Evolutionary conservation across 2,113 vertebrate genomes (phyloP), one percentile per base, ranked within the genome.

Genomic region (Rhinolophus sinicus): DNA sequence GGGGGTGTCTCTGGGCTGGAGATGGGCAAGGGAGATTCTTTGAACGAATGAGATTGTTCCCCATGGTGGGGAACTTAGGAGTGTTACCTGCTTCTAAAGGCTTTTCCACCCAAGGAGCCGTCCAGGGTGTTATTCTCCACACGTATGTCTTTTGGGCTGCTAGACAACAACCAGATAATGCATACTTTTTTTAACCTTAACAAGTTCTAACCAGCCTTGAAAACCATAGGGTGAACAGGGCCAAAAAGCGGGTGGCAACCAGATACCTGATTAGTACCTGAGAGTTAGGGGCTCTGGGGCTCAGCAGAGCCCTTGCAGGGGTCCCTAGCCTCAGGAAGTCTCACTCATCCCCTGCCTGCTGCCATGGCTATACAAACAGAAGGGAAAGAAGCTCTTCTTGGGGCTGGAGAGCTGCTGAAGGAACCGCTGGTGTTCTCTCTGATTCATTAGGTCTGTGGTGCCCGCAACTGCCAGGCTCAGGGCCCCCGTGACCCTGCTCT

Each of bases 171-270:
- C 16, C 3, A 38, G 65, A 81, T 77, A 94, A 91, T 60, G 26
- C 22, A 35, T 82, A 47, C 52, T 93, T 82, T 81, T 92, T 67
- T 47, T 52, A 69, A 93, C 62, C 5, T 69, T 22, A 83, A 75
- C 93, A 96, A 91, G 94, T 96, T 77, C 86, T 78, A 91, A 96
- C 95, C 81, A 93, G 95, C 58, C 81, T 77, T 75, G 85, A 58
- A 91, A 96, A 93, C 77, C 81, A 90, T 15, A 81, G 81, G 85
- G 96, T 96, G 82, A 84, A 95, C 88, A 91, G 50, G 47, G 84
- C 92, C 93, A 96, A 87, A 44, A 70, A 77, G 35, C n/a, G 0
- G 82, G 92, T 85, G 95, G 64, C 83, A 81, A 90, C 97, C 72
- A 75, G 93, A 83, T 70, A 62, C 50, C 87, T 95, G 40, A 72